These are phyloP conservation scores for Frankliniella fusca DNA, from an alignment of 2,888 invertebrate genomes.

Conservation along the genomic window DNA sequence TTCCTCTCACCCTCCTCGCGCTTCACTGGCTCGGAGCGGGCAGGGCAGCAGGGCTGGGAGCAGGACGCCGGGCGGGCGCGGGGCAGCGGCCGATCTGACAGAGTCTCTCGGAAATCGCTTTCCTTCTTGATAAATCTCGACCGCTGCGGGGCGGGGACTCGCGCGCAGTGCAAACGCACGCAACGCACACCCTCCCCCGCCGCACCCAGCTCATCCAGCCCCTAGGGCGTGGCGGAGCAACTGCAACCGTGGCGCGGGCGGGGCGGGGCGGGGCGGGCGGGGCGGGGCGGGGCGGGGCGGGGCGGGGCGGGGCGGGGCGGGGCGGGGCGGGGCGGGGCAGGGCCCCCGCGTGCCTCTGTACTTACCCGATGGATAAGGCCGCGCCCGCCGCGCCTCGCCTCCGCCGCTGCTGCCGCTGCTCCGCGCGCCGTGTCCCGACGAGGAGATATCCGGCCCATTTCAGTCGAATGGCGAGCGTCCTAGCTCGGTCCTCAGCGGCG, in stretches of 20 bases:
- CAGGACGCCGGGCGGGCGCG: neutral
- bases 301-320: no score
- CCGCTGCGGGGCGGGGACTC: neutral
- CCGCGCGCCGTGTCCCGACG: neutral
- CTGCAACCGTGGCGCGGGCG: neutral
- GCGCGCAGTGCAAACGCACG: conserved; percentile 4
- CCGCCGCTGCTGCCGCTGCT: neutral
- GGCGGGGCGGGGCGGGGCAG: no score
- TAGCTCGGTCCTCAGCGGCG: no score
- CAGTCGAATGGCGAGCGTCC: no score
- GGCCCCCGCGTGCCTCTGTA: neutral
- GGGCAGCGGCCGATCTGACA: neutral
- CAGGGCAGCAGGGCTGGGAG: neutral
- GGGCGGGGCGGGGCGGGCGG: neutral
- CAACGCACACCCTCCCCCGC: neutral
- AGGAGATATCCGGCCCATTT: no score
- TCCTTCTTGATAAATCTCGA: conserved; percentile 16
- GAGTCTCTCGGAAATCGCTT: conserved; percentile 9
- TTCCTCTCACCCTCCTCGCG: no score
- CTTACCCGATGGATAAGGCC: neutral
- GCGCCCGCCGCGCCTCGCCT: neutral
- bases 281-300: no score
- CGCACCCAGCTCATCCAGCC: neutral
- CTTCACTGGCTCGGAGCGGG: neutral
- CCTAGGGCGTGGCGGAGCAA: neutral